These are phyloP conservation scores for Semnornis frantzii DNA, from an alignment of 2,113 vertebrate species.

Conservation along the genomic window DNA sequence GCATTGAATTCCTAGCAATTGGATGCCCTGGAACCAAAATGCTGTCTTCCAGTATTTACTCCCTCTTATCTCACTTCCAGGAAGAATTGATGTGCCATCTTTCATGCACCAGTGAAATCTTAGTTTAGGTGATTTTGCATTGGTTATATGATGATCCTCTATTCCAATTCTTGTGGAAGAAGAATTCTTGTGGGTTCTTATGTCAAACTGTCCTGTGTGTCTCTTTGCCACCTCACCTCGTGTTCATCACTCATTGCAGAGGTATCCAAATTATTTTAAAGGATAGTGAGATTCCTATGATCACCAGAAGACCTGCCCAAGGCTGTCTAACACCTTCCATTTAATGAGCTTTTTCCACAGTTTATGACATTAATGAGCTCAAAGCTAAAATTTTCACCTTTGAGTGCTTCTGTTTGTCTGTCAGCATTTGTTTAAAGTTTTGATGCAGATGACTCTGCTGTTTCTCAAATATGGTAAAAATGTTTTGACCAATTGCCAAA, in stretches of 20 bases:
- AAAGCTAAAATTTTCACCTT: not conserved
- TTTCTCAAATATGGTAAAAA: not conserved
- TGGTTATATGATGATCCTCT: not conserved
- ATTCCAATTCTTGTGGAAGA: not conserved
- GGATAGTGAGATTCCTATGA: not conserved
- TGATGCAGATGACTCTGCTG: not conserved
- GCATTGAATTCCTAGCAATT: not conserved
- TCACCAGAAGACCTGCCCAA: not conserved
- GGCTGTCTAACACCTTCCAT: not conserved
- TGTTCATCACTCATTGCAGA: not conserved
- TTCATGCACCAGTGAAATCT: not conserved
- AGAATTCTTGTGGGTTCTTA: not conserved
- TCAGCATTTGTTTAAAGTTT: not conserved
- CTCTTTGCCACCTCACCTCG: not conserved
- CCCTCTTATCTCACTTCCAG: not conserved
- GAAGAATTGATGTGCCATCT: not conserved
- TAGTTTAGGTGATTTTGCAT: not conserved
- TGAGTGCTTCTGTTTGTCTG: not conserved
- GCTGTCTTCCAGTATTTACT: not conserved
- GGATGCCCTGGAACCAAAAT: not conserved
- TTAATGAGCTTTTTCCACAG: not conserved
- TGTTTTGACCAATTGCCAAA: not conserved
- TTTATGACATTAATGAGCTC: not conserved
- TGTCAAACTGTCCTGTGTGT: not conserved
- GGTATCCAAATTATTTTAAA: not conserved